Evolutionary conservation across 1,140 invertebrate genomes (phyloP).

Genomic region (Lysiphlebus fabarum): DNA sequence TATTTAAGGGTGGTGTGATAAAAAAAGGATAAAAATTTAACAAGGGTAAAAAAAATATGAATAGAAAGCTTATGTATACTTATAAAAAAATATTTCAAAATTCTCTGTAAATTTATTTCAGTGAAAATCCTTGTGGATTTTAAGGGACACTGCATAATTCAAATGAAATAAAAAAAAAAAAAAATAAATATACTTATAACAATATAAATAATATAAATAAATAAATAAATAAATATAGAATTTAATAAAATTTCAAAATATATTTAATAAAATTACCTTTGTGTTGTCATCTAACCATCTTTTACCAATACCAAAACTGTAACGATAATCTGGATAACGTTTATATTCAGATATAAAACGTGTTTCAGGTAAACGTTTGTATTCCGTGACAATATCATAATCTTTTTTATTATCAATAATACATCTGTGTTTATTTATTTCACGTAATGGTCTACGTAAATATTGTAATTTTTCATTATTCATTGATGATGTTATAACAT

Average conservation of each 20-base stretch:
- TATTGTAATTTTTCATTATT: slow-evolving; percentile 7
- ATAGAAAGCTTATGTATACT: too few relatives aligned
- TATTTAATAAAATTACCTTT: not conserved
- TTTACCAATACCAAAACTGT: slow-evolving; percentile 67
- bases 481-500: not conserved
- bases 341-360: slow-evolving; percentile 64
- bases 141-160: not conserved
- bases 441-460: not conserved
- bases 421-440: slow-evolving; percentile 33
- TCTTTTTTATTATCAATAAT: slow-evolving; percentile 16
- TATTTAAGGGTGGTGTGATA: too few relatives aligned
- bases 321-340: slow-evolving; percentile 58
- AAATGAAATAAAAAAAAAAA: not conserved
- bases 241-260: too few relatives aligned
- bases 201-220: not conserved
- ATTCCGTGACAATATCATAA: slow-evolving; percentile 59
- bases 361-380: slow-evolving; percentile 59
- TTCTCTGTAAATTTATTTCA: too few relatives aligned
- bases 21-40: too few relatives aligned
- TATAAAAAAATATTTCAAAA: too few relatives aligned
- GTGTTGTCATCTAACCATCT: slow-evolving; percentile 44
- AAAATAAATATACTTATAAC: not conserved
- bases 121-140: too few relatives aligned
- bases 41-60: too few relatives aligned
- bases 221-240: not conserved